Conservation (phyloP, 2,113 vertebrate genomes). For the Semicossyphus pulcher region DNA sequence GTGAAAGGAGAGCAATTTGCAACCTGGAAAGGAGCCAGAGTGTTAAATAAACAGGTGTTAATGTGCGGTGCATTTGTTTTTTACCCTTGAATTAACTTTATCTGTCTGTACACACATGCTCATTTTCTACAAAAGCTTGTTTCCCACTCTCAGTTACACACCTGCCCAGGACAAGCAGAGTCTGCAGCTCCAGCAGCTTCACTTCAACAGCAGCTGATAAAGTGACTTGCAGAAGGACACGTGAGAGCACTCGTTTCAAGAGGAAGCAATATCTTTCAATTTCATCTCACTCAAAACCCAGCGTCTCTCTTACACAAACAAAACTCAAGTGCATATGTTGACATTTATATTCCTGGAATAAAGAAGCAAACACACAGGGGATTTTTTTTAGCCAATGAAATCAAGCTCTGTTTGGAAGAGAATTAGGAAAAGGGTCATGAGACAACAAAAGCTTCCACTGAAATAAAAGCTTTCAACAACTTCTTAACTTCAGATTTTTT, state of each 20-base stretch:
- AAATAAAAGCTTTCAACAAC: too few relatives aligned
- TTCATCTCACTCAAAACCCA: background rate
- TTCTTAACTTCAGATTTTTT: too few relatives aligned
- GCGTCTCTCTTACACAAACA: background rate
- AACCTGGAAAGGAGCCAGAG: constrained; percentile 27
- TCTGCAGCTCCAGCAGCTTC: background rate
- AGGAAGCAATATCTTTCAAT: background rate
- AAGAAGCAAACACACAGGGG: too few relatives aligned
- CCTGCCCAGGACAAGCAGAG: background rate
- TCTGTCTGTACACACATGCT: constrained; percentile 4
- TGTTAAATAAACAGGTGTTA: constrained; percentile 10
- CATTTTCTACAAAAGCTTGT: background rate
- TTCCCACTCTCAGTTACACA: background rate
- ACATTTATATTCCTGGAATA: too few relatives aligned
- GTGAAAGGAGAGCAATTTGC: constrained; percentile 49
- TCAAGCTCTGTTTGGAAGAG: background rate
- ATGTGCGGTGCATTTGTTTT: background rate
- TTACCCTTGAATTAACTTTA: constrained; percentile 13
- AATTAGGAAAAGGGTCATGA: too few relatives aligned
- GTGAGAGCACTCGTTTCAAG: background rate
- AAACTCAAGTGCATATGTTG: background rate
- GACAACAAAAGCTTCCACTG: too few relatives aligned
- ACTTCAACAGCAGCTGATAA: constrained; percentile 1
- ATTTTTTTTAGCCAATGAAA: too few relatives aligned
- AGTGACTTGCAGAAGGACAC: constrained; percentile 16